phyloP scores from a whole-genome alignment of 2,113 vertebrate species.

The Chaetodon auriga region DNA sequence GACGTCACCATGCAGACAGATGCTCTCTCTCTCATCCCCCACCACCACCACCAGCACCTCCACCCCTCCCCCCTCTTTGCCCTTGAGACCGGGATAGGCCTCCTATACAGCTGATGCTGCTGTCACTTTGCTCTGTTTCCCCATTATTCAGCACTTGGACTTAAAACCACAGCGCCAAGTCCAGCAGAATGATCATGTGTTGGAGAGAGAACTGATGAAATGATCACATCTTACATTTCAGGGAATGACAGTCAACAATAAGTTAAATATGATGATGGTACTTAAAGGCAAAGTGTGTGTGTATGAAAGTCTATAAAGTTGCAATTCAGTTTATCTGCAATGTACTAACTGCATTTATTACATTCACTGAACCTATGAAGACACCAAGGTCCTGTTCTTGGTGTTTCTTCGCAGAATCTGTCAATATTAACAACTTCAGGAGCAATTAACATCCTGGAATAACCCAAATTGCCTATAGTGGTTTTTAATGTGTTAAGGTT shows the following conservation, averaged over 20 bases:
- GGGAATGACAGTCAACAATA: not conserved
- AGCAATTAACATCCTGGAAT: not conserved
- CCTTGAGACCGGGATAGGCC: slow-evolving; percentile 56
- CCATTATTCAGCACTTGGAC: not conserved
- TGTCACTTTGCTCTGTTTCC: slow-evolving; percentile 6
- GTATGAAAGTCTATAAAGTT: not conserved
- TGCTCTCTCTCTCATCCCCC: not conserved
- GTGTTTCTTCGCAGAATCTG: not conserved
- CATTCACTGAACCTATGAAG: not conserved
- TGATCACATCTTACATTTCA: not conserved
- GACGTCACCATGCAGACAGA: slow-evolving; percentile 80
- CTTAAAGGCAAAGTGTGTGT: not conserved
- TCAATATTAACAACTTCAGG: not conserved
- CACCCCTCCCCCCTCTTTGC: slow-evolving; percentile 30
- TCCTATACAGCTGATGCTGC: slow-evolving; percentile 44
- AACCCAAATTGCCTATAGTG: not conserved
- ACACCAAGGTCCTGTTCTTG: not conserved
- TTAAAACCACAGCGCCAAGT: not conserved
- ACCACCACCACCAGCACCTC: fast-evolving
- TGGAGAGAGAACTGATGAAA: not conserved
- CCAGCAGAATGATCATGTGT: not conserved
- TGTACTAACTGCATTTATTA: not conserved
- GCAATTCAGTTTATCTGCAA: not conserved
- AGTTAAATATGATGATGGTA: not conserved
- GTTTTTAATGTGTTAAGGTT: too few species aligned